Evolutionary conservation across 2,797 vertebrate genomes (phyloP), one percentile per base, ranked within the genome.

Genomic region (Malurus splendens): DNA sequence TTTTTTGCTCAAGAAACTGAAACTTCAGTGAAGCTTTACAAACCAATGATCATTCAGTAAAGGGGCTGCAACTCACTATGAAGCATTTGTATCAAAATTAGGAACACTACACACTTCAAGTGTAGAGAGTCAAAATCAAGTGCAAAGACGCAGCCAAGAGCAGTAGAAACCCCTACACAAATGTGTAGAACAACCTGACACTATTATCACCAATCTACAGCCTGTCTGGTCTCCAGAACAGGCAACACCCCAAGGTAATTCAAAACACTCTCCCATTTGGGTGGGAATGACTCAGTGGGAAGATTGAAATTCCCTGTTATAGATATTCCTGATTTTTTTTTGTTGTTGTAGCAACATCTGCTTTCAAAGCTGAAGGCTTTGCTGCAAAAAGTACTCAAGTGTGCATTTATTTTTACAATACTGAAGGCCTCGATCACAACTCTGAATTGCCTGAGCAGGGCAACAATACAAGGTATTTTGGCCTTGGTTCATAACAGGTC

Each of bases 301-400:
- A 64, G 52, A 74, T 32, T 3, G 7, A 23, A 44, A 41, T 83
- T 48, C 19, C 16, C 32, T 77, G 60, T 50, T 64, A 41, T 0
- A 67, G 36, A 38, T 45, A 71, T 55, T 74, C 32, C 30, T 28
- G 23, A 64, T 68, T 72, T 87, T 32, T 60, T 51, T 89, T 79
- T 57, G 32, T 44, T 79, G 27, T 81, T 88, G 48, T 28, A 86
- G 75, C 71, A 94, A 50, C 18, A 92, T 52, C 82, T 79, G 42
- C 36, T 54, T 60, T 33, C 41, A 62, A 59, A 80, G 66, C 33
- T 81, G 32, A 87, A 80, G 28, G 38, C 33, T 66, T 62, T 70
- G 12, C 55, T 81, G 67, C 52, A 86, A 67, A 89, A 86, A 64
- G 12, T 55, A 60, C 44, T 74, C 25, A 36, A 67, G 22, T 10